Conservation (phyloP, 2,888 invertebrate species). For the Coenonympha arcania region DNA sequence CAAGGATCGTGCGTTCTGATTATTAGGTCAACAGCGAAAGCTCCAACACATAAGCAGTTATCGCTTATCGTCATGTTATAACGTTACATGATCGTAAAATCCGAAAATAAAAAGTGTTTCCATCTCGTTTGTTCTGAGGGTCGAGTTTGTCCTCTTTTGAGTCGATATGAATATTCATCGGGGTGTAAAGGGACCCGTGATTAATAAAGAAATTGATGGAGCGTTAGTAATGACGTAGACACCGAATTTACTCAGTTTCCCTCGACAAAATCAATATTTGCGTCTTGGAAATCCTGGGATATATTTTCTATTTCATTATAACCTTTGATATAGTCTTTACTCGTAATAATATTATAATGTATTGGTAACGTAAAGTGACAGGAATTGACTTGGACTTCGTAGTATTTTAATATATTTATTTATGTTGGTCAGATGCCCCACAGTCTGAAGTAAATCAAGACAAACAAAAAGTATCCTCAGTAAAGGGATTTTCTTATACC, state of each 20-base stretch:
- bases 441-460: constrained; percentile 56
- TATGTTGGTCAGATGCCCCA: background rate
- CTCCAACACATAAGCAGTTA: constrained; percentile 51
- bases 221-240: constrained; percentile 40
- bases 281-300: background rate
- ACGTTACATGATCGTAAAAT: constrained; percentile 65
- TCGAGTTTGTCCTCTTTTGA: constrained; percentile 41
- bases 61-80: constrained; percentile 65
- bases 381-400: background rate
- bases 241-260: constrained; percentile 37
- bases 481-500: constrained; percentile 55
- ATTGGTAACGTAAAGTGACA: background rate
- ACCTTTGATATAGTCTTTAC: background rate
- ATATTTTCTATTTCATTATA: background rate
- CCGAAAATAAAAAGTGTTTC: constrained; percentile 48
- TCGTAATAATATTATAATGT: too few species aligned
- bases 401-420: background rate
- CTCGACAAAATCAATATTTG: constrained; percentile 26
- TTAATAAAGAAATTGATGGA: constrained; percentile 52
- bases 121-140: constrained; percentile 40
- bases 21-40: constrained; percentile 60
- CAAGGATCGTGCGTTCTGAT: constrained; percentile 56
- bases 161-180: constrained; percentile 53
- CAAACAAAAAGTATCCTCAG: constrained; percentile 39
- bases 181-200: constrained; percentile 52